Evolutionary conservation across 1,140 invertebrate species (phyloP).

Genomic region (Heterodera carotae): DNA sequence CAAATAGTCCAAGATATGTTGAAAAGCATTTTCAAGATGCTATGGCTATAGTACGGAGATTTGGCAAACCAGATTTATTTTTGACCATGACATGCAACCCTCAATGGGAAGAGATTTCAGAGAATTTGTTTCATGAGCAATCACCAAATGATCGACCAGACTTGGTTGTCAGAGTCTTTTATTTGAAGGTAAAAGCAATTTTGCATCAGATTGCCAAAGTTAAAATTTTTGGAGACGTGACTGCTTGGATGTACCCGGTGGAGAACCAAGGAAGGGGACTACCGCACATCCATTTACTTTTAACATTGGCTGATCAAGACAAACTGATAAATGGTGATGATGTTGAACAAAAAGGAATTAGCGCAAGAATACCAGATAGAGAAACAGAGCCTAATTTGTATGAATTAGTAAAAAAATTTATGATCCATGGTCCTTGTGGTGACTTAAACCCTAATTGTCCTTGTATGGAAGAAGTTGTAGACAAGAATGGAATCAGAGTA

Average conservation of each 20-base stretch:
- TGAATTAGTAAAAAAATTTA: conserved; percentile 13
- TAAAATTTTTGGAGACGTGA: conserved; percentile 4
- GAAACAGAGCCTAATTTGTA: neutral
- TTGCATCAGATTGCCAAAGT: conserved; percentile 2
- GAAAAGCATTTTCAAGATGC: too few species aligned
- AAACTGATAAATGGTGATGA: neutral
- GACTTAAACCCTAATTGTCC: too few species aligned
- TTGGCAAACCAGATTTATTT: too few species aligned
- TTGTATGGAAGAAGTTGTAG: too few species aligned
- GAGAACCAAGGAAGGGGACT: too few species aligned
- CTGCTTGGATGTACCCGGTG: neutral
- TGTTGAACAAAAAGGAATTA: conserved; percentile 11
- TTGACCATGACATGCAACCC: too few species aligned
- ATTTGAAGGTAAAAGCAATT: conserved; percentile 18
- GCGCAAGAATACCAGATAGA: neutral
- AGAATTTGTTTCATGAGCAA: too few species aligned
- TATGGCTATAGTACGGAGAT: too few species aligned
- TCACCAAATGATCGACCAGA: conserved; percentile 6
- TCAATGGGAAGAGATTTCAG: too few species aligned
- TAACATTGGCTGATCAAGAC: neutral
- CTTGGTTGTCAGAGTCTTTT: conserved; percentile 16
- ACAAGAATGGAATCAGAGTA: too few species aligned
- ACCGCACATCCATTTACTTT: conserved; percentile 11
- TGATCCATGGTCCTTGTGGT: too few species aligned
- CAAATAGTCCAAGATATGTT: too few species aligned